Conservation (phyloP, 2,888 invertebrate genomes). For the Melanostoma mellinum region DNA sequence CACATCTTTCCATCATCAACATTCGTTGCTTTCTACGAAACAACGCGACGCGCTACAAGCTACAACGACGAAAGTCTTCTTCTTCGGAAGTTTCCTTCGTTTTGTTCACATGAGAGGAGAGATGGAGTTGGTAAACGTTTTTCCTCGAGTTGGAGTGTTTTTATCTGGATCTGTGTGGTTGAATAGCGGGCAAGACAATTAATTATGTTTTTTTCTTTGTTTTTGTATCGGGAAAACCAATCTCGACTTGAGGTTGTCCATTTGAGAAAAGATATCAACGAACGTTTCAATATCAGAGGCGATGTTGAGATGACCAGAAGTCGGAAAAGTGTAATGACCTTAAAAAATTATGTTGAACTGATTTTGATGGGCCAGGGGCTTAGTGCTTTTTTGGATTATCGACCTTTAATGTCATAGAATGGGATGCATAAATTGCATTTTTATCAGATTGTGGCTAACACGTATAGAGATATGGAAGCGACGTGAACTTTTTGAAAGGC, state of each 20-base stretch:
- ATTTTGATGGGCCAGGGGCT: constrained; percentile 28
- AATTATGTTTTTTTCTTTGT: constrained; percentile 45
- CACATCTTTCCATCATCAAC: no score
- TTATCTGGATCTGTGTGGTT: constrained; percentile 58
- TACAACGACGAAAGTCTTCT: neutral
- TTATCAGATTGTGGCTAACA: constrained; percentile 21
- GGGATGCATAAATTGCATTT: constrained; percentile 37
- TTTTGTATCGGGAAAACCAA: constrained; percentile 53
- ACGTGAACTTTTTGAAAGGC: no score
- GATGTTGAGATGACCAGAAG: constrained; percentile 34
- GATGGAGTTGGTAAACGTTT: constrained; percentile 36
- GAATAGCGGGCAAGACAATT: constrained; percentile 60
- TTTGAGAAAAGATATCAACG: constrained; percentile 46
- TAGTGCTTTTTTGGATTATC: constrained; percentile 6
- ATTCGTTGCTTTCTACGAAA: no score
- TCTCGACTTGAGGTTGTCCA: constrained; percentile 45
- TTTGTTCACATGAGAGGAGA: constrained; percentile 45
- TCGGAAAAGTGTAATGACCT: constrained; percentile 50
- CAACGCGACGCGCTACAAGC: neutral
- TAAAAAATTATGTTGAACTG: constrained; percentile 45
- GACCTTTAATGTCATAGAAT: constrained; percentile 11
- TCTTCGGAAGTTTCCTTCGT: constrained; percentile 23
- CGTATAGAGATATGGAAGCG: no score
- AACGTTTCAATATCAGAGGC: constrained; percentile 37
- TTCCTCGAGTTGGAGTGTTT: constrained; percentile 24